Conservation (phyloP, 1,140 invertebrate genomes). For the Bacillus rossius region DNA sequence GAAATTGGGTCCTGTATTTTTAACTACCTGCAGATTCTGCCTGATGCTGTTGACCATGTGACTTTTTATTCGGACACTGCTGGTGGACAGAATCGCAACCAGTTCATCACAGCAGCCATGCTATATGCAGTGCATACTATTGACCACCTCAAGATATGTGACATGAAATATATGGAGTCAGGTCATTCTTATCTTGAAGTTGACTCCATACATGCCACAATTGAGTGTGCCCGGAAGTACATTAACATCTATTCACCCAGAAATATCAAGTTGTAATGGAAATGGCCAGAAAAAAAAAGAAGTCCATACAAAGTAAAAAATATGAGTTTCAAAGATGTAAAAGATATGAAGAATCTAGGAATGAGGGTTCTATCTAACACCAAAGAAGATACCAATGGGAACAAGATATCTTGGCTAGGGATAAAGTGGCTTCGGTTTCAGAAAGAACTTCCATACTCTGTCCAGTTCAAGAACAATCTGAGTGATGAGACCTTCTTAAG, state of each 20-base stretch:
- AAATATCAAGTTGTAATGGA: conserved; percentile 14
- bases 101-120: conserved; percentile 9
- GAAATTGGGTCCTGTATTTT: too few relatives aligned
- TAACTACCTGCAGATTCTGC: too few relatives aligned
- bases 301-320: too few relatives aligned
- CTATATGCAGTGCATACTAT: conserved; percentile 12
- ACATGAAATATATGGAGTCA: conserved; percentile 9
- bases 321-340: too few relatives aligned
- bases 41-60: too few relatives aligned
- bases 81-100: not conserved
- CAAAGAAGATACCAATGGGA: not conserved
- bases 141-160: conserved; percentile 7
- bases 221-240: conserved; percentile 12
- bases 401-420: conserved; percentile 10
- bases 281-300: conserved; percentile 12
- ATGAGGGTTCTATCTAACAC: not conserved
- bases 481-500: not conserved
- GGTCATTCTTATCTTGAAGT: conserved; percentile 4
- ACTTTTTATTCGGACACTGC: too few relatives aligned
- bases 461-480: conserved; percentile 13
- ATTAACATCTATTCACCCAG: conserved; percentile 16
- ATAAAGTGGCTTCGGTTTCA: conserved; percentile 18
- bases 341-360: conserved; percentile 7
- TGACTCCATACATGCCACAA: conserved; percentile 7
- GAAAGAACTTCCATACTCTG: conserved; percentile 5